Conservation (phyloP, 2,888 invertebrate species). For the Drosophila recens region DNA sequence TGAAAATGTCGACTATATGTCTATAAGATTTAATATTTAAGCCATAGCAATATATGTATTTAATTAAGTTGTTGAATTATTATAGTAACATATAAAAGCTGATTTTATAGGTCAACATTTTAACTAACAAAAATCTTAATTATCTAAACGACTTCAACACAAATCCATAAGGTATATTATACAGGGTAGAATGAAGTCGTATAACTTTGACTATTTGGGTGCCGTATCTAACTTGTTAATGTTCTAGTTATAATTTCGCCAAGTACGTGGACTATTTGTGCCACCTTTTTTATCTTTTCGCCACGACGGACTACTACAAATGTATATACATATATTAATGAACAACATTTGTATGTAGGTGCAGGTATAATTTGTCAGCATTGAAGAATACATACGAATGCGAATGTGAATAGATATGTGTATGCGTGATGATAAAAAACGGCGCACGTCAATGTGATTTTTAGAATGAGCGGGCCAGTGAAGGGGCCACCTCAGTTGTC, state of each 20-base stretch:
- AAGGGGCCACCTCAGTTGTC: constrained; percentile 57
- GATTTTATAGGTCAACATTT: too few species aligned
- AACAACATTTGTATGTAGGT: constrained; percentile 13
- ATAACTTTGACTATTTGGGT: background rate
- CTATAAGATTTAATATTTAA: too few species aligned
- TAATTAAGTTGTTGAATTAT: too few species aligned
- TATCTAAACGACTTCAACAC: too few species aligned
- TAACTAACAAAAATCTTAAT: too few species aligned
- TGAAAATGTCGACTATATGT: too few species aligned
- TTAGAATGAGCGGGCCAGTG: constrained; percentile 17
- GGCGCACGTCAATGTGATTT: constrained; percentile 50
- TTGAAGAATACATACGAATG: constrained; percentile 5
- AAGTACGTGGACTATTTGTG: constrained; percentile 38
- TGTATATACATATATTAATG: constrained; percentile 18
- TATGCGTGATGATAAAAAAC: constrained; percentile 43
- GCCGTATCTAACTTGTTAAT: constrained; percentile 15
- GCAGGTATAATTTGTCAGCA: background rate
- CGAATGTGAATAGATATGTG: constrained; percentile 4
- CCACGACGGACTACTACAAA: constrained; percentile 24
- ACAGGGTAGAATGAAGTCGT: background rate
- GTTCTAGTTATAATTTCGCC: constrained; percentile 36
- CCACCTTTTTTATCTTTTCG: constrained; percentile 41
- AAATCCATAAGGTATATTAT: background rate
- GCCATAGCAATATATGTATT: too few species aligned
- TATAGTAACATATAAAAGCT: too few species aligned